Conservation (phyloP, 1,140 invertebrate species). For the Drosophila sp. region DNA sequence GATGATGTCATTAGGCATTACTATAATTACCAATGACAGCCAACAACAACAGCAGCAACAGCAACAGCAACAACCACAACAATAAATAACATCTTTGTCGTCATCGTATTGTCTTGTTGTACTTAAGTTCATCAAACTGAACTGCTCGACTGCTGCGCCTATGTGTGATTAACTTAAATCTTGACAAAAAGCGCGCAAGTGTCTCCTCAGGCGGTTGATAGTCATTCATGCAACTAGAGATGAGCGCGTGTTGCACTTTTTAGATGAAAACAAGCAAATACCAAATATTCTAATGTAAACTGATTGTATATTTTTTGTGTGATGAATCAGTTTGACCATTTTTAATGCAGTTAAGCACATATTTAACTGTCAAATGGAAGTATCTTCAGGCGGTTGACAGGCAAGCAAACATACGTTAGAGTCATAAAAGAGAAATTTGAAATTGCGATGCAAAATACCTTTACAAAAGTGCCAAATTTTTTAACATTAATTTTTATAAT, state of each 20-base stretch:
- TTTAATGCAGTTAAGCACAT: too few species aligned
- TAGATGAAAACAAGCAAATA: neutral
- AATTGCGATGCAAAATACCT: too few species aligned
- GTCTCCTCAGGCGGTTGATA: constrained; percentile 41
- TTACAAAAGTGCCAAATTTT: too few species aligned
- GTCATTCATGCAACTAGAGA: constrained; percentile 32
- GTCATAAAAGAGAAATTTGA: too few species aligned
- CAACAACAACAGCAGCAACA: constrained; percentile 11
- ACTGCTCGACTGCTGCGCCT: constrained; percentile 8
- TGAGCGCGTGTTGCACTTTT: constrained; percentile 24
- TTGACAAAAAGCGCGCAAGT: constrained; percentile 79
- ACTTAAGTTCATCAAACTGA: constrained; percentile 72
- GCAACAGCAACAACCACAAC: constrained; percentile 7
- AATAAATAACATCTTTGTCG: constrained; percentile 22
- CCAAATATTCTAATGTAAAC: neutral
- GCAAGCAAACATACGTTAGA: too few species aligned
- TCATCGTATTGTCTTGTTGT: constrained; percentile 43
- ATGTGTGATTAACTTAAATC: constrained; percentile 70
- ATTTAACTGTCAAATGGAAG: too few species aligned
- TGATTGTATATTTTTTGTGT: neutral
- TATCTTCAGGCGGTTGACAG: too few species aligned
- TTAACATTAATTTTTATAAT: too few species aligned
- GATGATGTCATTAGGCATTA: constrained; percentile 57
- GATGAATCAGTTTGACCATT: too few species aligned
- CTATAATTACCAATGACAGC: constrained; percentile 50